These are phyloP conservation scores for Indicator maculatus DNA, from an alignment of 2,113 vertebrate genomes.

Conservation along the genomic window DNA sequence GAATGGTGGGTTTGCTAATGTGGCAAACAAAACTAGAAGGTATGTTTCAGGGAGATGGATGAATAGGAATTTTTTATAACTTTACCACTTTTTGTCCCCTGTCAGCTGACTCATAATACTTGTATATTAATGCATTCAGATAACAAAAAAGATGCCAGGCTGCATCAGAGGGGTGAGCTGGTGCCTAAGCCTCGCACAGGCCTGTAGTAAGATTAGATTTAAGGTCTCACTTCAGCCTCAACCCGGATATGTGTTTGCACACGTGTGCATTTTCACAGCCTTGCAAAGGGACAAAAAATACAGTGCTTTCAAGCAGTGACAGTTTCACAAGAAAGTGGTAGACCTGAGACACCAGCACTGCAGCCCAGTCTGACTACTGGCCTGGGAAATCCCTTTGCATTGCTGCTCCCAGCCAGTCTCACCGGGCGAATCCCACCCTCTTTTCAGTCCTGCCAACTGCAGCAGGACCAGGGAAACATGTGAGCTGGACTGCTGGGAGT, in stretches of 20 bases:
- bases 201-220: not conserved
- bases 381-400: not conserved
- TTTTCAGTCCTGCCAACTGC: not conserved
- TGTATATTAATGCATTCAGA: no score
- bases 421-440: not conserved
- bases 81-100: no score
- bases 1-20: no score
- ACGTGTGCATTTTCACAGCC: not conserved
- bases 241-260: not conserved
- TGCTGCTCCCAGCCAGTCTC: not conserved
- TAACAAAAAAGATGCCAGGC: not conserved
- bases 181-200: accelerated
- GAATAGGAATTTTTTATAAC: no score
- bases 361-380: not conserved
- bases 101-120: no score
- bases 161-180: accelerated
- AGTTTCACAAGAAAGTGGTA: not conserved
- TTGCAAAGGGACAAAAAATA: not conserved
- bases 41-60: no score
- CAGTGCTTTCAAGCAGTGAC: not conserved
- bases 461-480: not conserved
- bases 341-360: not conserved
- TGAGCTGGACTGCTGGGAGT: not conserved
- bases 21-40: no score
- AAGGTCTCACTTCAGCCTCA: not conserved